Conservation (phyloP, 64 coral and sea anemone species). For the Orbicella faveolata region DNA sequence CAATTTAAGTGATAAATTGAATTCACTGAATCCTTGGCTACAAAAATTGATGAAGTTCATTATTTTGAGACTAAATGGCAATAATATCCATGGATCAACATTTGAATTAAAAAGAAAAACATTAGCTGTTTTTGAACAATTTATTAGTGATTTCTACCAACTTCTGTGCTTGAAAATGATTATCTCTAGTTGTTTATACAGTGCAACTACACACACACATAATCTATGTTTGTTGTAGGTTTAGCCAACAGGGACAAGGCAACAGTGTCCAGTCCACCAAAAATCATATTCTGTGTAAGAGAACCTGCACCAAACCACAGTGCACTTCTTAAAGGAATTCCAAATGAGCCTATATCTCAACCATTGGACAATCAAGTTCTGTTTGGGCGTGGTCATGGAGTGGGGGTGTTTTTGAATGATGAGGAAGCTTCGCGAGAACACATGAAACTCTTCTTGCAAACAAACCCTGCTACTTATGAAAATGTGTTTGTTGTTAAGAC, state of each 20-base stretch:
- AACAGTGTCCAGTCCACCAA: constrained; percentile 26
- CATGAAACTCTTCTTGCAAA: constrained; percentile 21
- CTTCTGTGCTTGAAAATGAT: too few relatives aligned
- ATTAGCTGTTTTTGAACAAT: too few relatives aligned
- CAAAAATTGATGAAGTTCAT: too few relatives aligned
- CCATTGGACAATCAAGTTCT: background rate
- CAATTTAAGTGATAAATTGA: too few relatives aligned
- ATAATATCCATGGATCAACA: too few relatives aligned
- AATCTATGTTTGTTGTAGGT: background rate
- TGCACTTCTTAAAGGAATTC: constrained; percentile 31
- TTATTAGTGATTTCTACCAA: too few relatives aligned
- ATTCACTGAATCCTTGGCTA: too few relatives aligned
- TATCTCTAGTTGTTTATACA: background rate
- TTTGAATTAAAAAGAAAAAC: too few relatives aligned
- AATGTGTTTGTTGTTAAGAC: constrained; percentile 7
- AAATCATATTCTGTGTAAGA: constrained; percentile 1
- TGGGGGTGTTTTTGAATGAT: constrained; percentile 12
- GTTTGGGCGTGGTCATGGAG: constrained; percentile 12
- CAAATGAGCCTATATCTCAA: background rate
- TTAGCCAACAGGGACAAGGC: background rate
- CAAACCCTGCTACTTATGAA: background rate
- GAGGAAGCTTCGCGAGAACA: background rate
- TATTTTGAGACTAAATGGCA: too few relatives aligned
- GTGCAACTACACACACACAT: background rate
- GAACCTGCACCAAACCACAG: constrained; percentile 2